Evolutionary conservation across 2,888 invertebrate genomes (phyloP).

Genomic region (Tenodera sinensis): DNA sequence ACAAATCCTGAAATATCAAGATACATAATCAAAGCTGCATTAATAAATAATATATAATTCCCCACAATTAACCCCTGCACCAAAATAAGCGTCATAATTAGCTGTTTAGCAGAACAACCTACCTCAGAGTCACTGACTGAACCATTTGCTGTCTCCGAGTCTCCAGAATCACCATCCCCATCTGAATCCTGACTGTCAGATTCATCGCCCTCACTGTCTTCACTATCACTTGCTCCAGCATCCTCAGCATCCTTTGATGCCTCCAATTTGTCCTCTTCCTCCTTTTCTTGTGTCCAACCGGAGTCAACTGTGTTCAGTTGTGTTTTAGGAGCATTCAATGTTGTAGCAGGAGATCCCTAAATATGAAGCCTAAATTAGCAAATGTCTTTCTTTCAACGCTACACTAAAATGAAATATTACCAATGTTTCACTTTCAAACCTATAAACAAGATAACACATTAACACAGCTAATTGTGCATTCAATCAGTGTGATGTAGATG

Average conservation of each 20-base stretch:
- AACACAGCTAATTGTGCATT: too few species aligned
- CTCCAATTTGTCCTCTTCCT: conserved; percentile 11
- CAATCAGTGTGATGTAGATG: too few species aligned
- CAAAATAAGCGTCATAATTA: background rate
- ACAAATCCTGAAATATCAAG: background rate
- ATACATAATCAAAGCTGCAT: background rate
- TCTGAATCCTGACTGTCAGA: conserved; percentile 45
- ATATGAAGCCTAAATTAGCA: background rate
- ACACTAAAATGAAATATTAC: background rate
- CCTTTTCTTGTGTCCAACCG: conserved; percentile 19
- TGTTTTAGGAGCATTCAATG: conserved; percentile 28
- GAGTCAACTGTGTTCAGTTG: conserved; percentile 18
- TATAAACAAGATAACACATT: background rate
- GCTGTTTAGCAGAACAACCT: conserved; percentile 16
- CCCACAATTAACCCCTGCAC: background rate
- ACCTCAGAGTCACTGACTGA: conserved; percentile 31
- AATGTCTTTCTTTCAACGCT: background rate
- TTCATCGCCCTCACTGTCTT: conserved; percentile 48
- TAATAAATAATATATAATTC: background rate
- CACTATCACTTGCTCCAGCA: conserved; percentile 26
- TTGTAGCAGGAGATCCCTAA: conserved; percentile 34
- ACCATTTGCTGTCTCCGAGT: conserved; percentile 51
- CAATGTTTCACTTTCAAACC: background rate
- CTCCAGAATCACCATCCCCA: conserved; percentile 25
- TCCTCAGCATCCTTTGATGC: conserved; percentile 17